These are phyloP conservation scores for Tamandua tetradactyla DNA, from an alignment of 2,797 vertebrate genomes.

Conservation along the genomic window DNA sequence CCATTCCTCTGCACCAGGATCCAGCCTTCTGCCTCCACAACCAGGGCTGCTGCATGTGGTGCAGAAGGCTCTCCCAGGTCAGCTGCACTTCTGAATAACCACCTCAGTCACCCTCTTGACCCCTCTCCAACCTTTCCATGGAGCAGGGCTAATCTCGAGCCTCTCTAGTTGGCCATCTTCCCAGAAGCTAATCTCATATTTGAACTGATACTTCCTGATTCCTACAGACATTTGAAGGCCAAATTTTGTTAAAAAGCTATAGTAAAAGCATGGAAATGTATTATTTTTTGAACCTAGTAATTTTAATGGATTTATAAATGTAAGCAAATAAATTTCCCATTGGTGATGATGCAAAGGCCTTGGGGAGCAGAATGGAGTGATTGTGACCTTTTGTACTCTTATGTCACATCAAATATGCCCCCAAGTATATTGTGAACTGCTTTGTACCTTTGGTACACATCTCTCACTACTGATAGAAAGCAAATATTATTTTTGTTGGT, in stretches of 20 bases:
- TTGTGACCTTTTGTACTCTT: background rate
- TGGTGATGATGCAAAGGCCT: background rate
- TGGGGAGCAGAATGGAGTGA: background rate
- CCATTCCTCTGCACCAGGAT: too few relatives aligned
- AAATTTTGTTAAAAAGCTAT: background rate
- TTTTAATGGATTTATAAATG: background rate
- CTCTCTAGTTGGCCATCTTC: too few relatives aligned
- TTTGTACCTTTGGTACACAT: background rate
- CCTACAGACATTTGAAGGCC: background rate
- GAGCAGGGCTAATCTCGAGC: too few relatives aligned
- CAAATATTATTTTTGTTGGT: background rate
- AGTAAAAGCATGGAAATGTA: background rate
- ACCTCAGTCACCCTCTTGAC: too few relatives aligned
- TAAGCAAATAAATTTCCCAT: slow-evolving; percentile 1
- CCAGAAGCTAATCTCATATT: background rate
- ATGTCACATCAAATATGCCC: background rate
- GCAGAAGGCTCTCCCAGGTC: too few relatives aligned
- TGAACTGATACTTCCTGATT: background rate
- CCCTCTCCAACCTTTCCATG: too few relatives aligned
- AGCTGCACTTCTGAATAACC: too few relatives aligned
- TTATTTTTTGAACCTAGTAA: background rate
- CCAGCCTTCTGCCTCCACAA: too few relatives aligned
- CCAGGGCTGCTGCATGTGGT: too few relatives aligned
- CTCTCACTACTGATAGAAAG: background rate
- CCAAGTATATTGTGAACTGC: background rate